These are phyloP conservation scores for Anticlea derivata DNA, from an alignment of 2,888 invertebrate genomes.

Conservation along the genomic window DNA sequence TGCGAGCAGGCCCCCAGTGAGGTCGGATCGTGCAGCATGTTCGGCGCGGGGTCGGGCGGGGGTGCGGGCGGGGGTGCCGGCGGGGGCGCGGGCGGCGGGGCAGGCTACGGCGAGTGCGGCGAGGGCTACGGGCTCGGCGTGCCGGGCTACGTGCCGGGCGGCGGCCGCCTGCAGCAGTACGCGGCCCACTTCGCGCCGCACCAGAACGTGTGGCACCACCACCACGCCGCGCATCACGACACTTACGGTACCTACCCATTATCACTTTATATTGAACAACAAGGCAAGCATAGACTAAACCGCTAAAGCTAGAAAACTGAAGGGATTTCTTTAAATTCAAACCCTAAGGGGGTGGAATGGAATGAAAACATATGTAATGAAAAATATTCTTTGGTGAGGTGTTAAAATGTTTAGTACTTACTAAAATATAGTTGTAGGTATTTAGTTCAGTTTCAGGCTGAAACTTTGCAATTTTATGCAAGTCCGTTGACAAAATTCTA, in stretches of 20 bases:
- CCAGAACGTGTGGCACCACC: constrained; percentile 77
- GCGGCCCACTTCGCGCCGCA: constrained; percentile 76
- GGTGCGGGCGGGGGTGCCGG: constrained; percentile 35
- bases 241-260: constrained; percentile 54
- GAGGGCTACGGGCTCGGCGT: constrained; percentile 70
- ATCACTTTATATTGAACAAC: too few species aligned
- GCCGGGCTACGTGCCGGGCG: constrained; percentile 66
- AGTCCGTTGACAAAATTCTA: too few species aligned
- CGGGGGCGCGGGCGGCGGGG: constrained; percentile 54
- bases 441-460: too few species aligned
- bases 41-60: constrained; percentile 21
- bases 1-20: constrained; percentile 31
- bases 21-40: constrained; percentile 31
- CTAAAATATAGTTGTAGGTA: too few species aligned
- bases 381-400: too few species aligned
- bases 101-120: constrained; percentile 54
- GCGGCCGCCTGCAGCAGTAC: constrained; percentile 76
- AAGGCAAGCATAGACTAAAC: too few species aligned
- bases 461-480: too few species aligned
- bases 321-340: too few species aligned
- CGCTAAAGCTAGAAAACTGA: too few species aligned
- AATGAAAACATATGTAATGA: too few species aligned
- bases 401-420: too few species aligned
- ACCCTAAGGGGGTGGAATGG: too few species aligned
- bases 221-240: constrained; percentile 71